These are phyloP conservation scores for Heteromormyrus szaboi DNA, from an alignment of 2,797 vertebrate genomes.

Conservation along the genomic window DNA sequence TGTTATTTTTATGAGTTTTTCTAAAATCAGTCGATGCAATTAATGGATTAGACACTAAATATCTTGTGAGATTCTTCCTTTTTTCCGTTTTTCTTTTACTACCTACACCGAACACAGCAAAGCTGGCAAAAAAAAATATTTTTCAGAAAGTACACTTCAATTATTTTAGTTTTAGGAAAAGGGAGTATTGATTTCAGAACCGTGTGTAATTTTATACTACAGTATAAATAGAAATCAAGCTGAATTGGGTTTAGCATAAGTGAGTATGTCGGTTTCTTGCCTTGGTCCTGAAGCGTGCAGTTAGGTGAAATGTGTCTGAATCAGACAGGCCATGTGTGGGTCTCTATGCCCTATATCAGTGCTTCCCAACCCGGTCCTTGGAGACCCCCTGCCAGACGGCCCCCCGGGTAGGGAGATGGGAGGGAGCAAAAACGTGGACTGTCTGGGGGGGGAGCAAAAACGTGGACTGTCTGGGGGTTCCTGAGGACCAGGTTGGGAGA, in stretches of 20 bases:
- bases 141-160: background rate
- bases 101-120: background rate
- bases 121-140: background rate
- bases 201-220: background rate
- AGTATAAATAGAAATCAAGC: background rate
- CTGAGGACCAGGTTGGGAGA: background rate
- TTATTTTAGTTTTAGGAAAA: background rate
- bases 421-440: too few species aligned
- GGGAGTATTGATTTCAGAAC: background rate
- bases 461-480: background rate
- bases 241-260: background rate
- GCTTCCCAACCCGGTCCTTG: background rate
- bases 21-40: background rate
- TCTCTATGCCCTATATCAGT: background rate
- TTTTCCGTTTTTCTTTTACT: background rate
- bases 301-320: background rate
- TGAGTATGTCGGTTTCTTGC: background rate
- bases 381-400: background rate
- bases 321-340: background rate
- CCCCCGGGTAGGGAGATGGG: background rate
- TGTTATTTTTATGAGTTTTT: background rate
- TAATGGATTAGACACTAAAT: background rate
- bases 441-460: background rate
- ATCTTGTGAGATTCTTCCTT: background rate
- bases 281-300: background rate